Conservation (phyloP, 1,140 invertebrate species). For the Scylla paramamosain region DNA sequence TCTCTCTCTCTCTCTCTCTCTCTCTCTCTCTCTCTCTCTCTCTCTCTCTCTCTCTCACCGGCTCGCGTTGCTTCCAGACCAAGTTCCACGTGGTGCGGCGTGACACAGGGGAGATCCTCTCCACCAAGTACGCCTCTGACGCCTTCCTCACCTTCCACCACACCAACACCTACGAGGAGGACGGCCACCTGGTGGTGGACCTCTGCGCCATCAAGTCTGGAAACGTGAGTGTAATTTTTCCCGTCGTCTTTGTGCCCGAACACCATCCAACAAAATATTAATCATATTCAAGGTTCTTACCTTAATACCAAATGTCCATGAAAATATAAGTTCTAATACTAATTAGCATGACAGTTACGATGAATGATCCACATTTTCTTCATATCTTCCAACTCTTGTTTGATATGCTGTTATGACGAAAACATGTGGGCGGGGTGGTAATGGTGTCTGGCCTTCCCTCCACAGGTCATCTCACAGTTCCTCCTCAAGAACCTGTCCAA, state of each 20-base stretch:
- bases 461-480: constrained; percentile 44
- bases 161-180: constrained; percentile 82
- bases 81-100: constrained; percentile 81
- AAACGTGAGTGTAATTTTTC: constrained; percentile 27
- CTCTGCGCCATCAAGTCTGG: constrained; percentile 60
- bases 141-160: constrained; percentile 83
- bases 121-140: constrained; percentile 79
- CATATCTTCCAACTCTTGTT: too few relatives aligned
- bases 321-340: too few relatives aligned
- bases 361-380: too few relatives aligned
- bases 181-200: constrained; percentile 76
- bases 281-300: too few relatives aligned
- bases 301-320: too few relatives aligned
- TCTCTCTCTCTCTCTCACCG: not conserved
- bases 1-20: too few relatives aligned
- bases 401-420: too few relatives aligned
- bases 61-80: constrained; percentile 56
- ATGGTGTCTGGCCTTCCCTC: not conserved
- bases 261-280: too few relatives aligned
- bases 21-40: too few relatives aligned
- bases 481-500: constrained; percentile 55
- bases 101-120: constrained; percentile 80
- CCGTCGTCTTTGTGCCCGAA: too few relatives aligned
- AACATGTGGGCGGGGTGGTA: too few relatives aligned
- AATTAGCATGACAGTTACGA: too few relatives aligned